Base-by-base conservation (phyloP, 2,113 vertebrate genomes). In the Callaeas wilsoni region DNA sequence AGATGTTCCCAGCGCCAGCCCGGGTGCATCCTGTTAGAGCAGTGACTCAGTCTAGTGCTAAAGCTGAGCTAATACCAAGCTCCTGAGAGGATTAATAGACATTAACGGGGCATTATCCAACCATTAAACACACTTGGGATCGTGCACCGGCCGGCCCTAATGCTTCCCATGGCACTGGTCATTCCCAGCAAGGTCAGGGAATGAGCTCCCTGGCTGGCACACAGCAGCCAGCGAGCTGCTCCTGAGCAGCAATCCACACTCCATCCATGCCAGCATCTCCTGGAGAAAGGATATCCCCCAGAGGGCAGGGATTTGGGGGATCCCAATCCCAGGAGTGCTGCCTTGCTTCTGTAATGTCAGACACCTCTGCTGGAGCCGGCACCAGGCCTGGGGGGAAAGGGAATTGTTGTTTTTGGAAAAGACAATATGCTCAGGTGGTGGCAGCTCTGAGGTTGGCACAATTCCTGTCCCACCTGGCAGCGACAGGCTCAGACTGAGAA, bases 31-130 rank as follows among this genome's bases (percentile, higher is more conserved):
- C 96, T 94, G 97, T 98, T 97, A 97, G 85, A 2, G 65, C 94
- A 96, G 97, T 96, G 97, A 95, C 97, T 97, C 96, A 92, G 96
- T 74, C 84, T 87, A 46, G 93, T 91, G 95, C 96, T 97, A 97
- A 98, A 98, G 97, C 97, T 85, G 96, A 97, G 96, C 93, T 98
- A 98, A 98, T 96, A 95, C 97, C 96, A 94, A 89, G 97, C 97
- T 98, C 97, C 96, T 98, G 97, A 97, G 96, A 96, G 97, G 96
- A 98, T 98, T 98, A 98, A 97, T 84, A 95, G 87, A 97, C 88
- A 97, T 97, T 96, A 97, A 97, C 75, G 30, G 87, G 83, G 94
- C 95, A 98, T 98, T 97, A 98, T 92, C 94, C 94, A 96, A 97
- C 96, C 75, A 77, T 97, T 97, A 93, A 96, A 96, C 97, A 98